A percentile compares a stretch with the other conserved stretches of the same genome.
Evolutionary conservation across 2,113 vertebrate species (phyloP).

Genomic region (Pachyramphus minor): DNA sequence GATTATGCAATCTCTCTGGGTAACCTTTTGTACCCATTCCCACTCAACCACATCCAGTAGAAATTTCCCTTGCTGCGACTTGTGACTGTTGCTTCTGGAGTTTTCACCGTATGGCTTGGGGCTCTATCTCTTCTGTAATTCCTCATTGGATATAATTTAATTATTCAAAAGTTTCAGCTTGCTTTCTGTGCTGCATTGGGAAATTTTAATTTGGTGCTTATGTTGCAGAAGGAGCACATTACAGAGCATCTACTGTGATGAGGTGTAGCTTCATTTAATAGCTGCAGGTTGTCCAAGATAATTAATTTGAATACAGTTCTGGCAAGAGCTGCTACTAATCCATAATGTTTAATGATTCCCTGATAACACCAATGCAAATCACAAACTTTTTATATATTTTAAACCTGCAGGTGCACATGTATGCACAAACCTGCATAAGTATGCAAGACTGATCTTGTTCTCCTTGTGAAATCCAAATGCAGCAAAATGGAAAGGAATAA

Average conservation of each 20-base stretch:
- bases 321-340: not conserved
- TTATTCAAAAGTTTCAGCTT: not conserved
- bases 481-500: not conserved
- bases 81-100: not conserved
- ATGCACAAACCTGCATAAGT: not conserved
- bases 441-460: not conserved
- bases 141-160: not conserved
- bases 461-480: not conserved
- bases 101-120: accelerated
- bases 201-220: not conserved
- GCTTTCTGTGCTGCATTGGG: not conserved
- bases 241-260: not conserved
- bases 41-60: not conserved
- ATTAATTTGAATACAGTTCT: not conserved
- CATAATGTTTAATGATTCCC: not conserved
- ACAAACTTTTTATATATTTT: not conserved
- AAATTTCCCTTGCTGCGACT: not conserved
- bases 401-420: not conserved
- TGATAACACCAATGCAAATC: not conserved
- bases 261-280: not conserved
- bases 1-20: not conserved
- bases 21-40: not conserved
- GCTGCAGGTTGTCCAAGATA: not conserved
- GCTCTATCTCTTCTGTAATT: not conserved
- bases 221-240: not conserved